These are phyloP conservation scores for Chalcis sispes DNA, from an alignment of 2,888 invertebrate genomes.

Conservation along the genomic window DNA sequence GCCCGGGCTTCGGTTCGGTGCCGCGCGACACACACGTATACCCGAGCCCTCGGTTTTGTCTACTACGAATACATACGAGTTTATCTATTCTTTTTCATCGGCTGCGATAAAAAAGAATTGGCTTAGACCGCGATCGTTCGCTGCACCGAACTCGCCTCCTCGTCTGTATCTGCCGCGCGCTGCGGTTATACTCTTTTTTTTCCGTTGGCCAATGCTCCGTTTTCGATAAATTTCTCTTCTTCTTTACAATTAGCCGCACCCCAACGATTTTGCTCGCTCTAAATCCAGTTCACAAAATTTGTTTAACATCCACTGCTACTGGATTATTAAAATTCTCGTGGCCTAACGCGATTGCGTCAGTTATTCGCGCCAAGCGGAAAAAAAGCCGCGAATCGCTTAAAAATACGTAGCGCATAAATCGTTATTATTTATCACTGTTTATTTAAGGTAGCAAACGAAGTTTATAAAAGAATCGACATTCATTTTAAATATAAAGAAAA, in stretches of 20 bases:
- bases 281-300: slow-evolving; percentile 30
- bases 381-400: neutral
- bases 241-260: slow-evolving; percentile 47
- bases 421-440: slow-evolving; percentile 42
- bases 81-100: slow-evolving; percentile 58
- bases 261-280: slow-evolving; percentile 4
- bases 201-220: slow-evolving; percentile 54
- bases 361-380: neutral
- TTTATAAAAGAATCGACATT: slow-evolving; percentile 25
- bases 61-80: slow-evolving; percentile 45
- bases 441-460: slow-evolving; percentile 31
- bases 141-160: too few species aligned
- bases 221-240: slow-evolving; percentile 54
- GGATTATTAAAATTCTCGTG: neutral
- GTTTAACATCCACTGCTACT: neutral
- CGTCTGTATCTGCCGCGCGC: neutral
- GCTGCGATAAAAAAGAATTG: slow-evolving; percentile 44
- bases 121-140: slow-evolving; percentile 38
- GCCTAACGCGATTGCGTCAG: slow-evolving; percentile 8
- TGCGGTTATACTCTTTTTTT: slow-evolving; percentile 20
- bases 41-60: slow-evolving; percentile 16
- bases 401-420: slow-evolving; percentile 33
- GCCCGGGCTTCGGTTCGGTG: slow-evolving; percentile 49
- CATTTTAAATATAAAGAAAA: slow-evolving; percentile 30
- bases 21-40: slow-evolving; percentile 43